Base-by-base conservation (phyloP, 2,113 vertebrate genomes). In the Percopsis transmontana region DNA sequence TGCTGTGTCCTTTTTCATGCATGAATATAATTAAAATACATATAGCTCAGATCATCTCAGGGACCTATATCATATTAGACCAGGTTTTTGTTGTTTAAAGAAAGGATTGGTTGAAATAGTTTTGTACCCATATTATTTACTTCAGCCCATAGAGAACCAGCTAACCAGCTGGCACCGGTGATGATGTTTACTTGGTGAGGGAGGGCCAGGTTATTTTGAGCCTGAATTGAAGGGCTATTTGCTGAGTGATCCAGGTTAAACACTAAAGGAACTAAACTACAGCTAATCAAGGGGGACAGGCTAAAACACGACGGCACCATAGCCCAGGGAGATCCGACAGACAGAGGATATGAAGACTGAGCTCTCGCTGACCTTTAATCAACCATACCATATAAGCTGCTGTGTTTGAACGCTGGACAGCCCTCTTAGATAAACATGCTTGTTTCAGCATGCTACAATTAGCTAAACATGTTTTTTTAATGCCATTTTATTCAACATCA, bases 391-490 rank as follows among this genome's bases (percentile, higher is more conserved):
- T 20, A 19, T 11, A 1, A 19, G 16, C 39, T 44, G 62, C 23
- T 40, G 20, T 72, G 52, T 71, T 85, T 68, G 62, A 69, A 76
- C 78, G 81, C 67, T 0, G 27, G 13, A 38, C 54, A 47, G 58
- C 23, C 38, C 19, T 50, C 70, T 59, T 15, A 41, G 76, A 82
- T 84, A 79, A 70, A 82, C 80, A 74, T 6, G 10, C 58, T 6
- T 53, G 54, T 67, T 72, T 65, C 57, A 56, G 62, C 61, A 64
- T 79, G 53, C n/a, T 58, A 72, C 63, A 42, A 52, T 70, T 59
- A 10, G 27, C 27, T 33, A 33, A 3, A 33, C 0, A 33, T 0
- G 5, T 33, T 33, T 33, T 33, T 33, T 33, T 33, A 33, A 33
- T 33, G 27, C n/a, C n/a, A n/a, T n/a, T 62, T 66, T 66, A 18